phyloP scores from a whole-genome alignment of 2,113 vertebrate species.

The Rafetus swinhoei region DNA sequence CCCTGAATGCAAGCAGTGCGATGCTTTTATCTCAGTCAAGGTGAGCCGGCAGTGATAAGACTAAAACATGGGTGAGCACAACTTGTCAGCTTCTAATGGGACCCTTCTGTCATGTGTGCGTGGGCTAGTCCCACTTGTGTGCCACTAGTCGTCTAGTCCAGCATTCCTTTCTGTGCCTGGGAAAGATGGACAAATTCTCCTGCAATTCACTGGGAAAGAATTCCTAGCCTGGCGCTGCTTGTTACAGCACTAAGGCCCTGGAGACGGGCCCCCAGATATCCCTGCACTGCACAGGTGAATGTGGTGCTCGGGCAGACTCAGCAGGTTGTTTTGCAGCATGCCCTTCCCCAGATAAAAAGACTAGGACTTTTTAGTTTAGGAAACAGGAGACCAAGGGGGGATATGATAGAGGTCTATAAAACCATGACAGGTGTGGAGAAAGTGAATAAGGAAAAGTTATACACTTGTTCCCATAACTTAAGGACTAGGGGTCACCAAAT shows the following conservation, averaged over 20 bases:
- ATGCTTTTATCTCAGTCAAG: slow-evolving; percentile 16
- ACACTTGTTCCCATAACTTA: too few species aligned
- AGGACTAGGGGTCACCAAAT: too few species aligned
- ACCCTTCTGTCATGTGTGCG: slow-evolving; percentile 35
- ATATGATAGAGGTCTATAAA: too few species aligned
- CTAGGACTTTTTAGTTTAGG: too few species aligned
- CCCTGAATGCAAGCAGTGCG: slow-evolving; percentile 43
- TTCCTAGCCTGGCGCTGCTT: not conserved
- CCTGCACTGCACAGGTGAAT: not conserved
- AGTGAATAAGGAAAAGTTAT: too few species aligned
- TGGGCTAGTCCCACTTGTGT: slow-evolving; percentile 35
- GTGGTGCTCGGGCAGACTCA: accelerated
- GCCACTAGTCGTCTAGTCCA: slow-evolving; percentile 1
- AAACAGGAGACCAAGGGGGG: too few species aligned
- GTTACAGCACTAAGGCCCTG: not conserved
- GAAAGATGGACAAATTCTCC: not conserved
- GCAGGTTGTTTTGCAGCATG: not conserved
- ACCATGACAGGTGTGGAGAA: too few species aligned
- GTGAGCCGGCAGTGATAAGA: slow-evolving; percentile 58
- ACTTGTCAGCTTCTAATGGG: slow-evolving; percentile 36
- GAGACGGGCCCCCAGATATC: not conserved
- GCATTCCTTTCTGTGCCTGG: not conserved
- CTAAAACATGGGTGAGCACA: slow-evolving; percentile 41
- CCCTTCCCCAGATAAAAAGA: too few species aligned
- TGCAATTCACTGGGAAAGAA: not conserved